Conservation (phyloP, 2,888 invertebrate genomes). For the Callyntrura sp. region DNA sequence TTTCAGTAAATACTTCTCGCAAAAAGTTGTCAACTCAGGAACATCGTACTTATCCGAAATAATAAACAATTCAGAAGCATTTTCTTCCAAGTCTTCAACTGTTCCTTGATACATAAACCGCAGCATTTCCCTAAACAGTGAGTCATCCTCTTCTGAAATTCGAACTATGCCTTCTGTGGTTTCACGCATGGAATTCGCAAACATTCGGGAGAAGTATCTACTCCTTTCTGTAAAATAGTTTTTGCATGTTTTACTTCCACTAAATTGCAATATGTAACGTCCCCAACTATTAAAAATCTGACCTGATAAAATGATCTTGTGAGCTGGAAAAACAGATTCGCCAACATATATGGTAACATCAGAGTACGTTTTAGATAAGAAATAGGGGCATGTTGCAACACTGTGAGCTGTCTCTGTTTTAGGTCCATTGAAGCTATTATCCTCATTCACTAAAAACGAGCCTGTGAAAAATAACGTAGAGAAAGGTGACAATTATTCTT, state of each 20-base stretch:
- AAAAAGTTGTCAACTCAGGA: slow-evolving; percentile 63
- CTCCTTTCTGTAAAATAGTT: slow-evolving; percentile 74
- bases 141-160: slow-evolving; percentile 71
- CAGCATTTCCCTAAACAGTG: slow-evolving; percentile 74
- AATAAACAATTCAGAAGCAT: slow-evolving; percentile 68
- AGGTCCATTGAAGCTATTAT: slow-evolving; percentile 14
- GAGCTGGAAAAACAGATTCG: slow-evolving; percentile 71
- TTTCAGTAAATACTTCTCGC: slow-evolving; percentile 71
- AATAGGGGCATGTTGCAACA: slow-evolving; percentile 68
- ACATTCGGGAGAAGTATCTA: slow-evolving; percentile 76
- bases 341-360: slow-evolving; percentile 76
- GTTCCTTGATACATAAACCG: slow-evolving; percentile 78
- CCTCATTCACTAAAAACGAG: slow-evolving; percentile 65
- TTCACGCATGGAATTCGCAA: slow-evolving; percentile 77
- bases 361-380: slow-evolving; percentile 74
- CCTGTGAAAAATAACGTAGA: too few species aligned
- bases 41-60: slow-evolving; percentile 80
- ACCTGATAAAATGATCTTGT: slow-evolving; percentile 80
- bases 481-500: too few species aligned
- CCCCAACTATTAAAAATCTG: background rate
- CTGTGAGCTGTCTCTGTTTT: background rate
- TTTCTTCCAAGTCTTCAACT: slow-evolving; percentile 71
- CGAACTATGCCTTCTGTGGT: slow-evolving; percentile 71
- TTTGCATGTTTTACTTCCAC: too few species aligned
- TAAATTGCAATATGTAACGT: too few species aligned